Evolutionary conservation across 2,797 vertebrate species (phyloP), one percentile per base, ranked within the genome.

Genomic region (Sorex maritimensis): DNA sequence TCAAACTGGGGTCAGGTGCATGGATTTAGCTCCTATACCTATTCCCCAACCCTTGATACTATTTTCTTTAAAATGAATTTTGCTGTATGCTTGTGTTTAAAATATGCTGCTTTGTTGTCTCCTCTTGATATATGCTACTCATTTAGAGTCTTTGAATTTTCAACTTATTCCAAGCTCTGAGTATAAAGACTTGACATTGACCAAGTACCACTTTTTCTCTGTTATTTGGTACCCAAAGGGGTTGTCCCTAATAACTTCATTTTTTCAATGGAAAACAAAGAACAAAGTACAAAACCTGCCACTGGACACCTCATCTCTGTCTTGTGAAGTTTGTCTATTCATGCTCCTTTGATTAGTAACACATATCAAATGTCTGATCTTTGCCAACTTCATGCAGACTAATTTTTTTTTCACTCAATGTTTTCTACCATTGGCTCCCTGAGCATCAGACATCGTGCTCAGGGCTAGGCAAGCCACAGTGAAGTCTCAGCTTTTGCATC

Each of bases 241-340:
- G 81, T 41, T 38, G 5, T 67, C 24, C 17, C 52, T 78, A 12
- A 3, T 38, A 78, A 92, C 49, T 41, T 74, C 49, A 46, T 82
- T 81, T 81, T 63, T n/a, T 34, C 34, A 61, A 38, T 81, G 28
- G 24, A n/a, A 14, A 75, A 87, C 24, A 26, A 72, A 81, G 24
- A 88, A 69, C 19, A 63, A 86, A 86, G 73, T 81, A 0, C 1
- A 77, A 94, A 58, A 65, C 19, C n/a, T 89, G 41, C 78, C 55
- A 28, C 71, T 28, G 65, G 49, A n/a, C 87, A 87, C 24, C 30
- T 89, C 65, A 67, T 73, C 68, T 85, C 34, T 91, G 23, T 61
- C 65, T 41, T 86, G 93, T 95, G 52, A 81, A 24, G 15, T 28
- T 41, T 83, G n/a, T 90, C 86, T 63, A 6, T 52, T 81, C 28